Percentiles rank a stretch among this genome's conserved stretches.
phyloP scores from a whole-genome alignment of 1,140 invertebrate genomes.

The Drosophila ananassae region DNA sequence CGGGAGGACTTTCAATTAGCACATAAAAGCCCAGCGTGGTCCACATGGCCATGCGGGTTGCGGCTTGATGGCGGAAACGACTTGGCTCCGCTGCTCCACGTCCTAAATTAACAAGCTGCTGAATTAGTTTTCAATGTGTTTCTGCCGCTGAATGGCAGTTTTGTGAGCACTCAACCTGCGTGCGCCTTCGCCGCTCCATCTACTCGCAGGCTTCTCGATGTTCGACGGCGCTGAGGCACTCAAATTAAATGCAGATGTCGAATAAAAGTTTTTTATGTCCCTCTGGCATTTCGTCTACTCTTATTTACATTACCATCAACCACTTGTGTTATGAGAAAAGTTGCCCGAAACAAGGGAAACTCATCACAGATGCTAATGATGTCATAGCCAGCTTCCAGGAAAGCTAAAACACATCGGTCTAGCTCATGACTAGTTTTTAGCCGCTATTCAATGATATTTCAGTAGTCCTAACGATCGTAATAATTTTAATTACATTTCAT shows the following conservation, averaged over 20 bases:
- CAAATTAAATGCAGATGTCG: conserved; percentile 53
- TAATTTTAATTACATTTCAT: conserved; percentile 44
- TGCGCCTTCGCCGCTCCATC: neutral
- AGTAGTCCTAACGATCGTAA: conserved; percentile 14
- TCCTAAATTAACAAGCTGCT: conserved; percentile 63
- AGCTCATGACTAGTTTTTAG: neutral
- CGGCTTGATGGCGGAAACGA: conserved; percentile 8
- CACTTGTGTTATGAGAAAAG: conserved; percentile 45
- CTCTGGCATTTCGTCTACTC: conserved; percentile 38
- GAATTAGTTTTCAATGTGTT: conserved; percentile 66
- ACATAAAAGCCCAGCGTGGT: conserved; percentile 47
- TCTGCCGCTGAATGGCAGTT: conserved; percentile 38
- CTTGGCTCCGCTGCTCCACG: conserved; percentile 15
- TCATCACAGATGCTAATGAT: conserved; percentile 48
- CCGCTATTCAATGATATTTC: neutral
- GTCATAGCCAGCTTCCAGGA: conserved; percentile 24
- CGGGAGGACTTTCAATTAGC: conserved; percentile 64
- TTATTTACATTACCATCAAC: conserved; percentile 25
- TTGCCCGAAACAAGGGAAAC: conserved; percentile 37
- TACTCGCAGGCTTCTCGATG: conserved; percentile 14
- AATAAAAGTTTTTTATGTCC: conserved; percentile 52
- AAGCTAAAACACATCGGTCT: neutral
- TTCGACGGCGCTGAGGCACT: conserved; percentile 25
- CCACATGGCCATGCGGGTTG: conserved; percentile 42
- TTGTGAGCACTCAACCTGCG: conserved; percentile 42